These are phyloP conservation scores for Drosophila rhopaloa DNA, from an alignment of 1,140 invertebrate species.

Conservation along the genomic window DNA sequence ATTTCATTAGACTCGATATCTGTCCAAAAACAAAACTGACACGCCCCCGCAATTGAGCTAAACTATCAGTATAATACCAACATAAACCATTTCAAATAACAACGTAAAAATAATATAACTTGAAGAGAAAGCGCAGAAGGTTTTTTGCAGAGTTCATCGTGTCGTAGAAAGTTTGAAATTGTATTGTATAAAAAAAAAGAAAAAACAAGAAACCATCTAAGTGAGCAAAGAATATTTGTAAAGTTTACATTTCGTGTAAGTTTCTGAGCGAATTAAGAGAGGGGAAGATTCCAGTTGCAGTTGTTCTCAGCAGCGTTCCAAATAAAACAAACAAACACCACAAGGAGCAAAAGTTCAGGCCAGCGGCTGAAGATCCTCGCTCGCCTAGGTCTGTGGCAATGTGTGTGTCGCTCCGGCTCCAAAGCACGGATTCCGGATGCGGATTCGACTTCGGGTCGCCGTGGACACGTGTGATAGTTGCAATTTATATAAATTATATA, in stretches of 20 bases:
- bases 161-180: constrained; percentile 73
- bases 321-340: constrained; percentile 41
- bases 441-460: constrained; percentile 32
- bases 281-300: constrained; percentile 76
- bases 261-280: constrained; percentile 43
- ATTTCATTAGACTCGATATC: constrained; percentile 41
- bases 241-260: constrained; percentile 58
- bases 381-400: constrained; percentile 71
- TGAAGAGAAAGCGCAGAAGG: constrained; percentile 45
- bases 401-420: constrained; percentile 67
- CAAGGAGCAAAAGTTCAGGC: constrained; percentile 53
- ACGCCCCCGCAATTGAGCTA: constrained; percentile 41
- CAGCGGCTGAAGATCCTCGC: constrained; percentile 64
- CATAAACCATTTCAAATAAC: constrained; percentile 51
- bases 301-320: constrained; percentile 77
- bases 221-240: constrained; percentile 52
- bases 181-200: constrained; percentile 59
- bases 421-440: constrained; percentile 12
- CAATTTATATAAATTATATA: constrained; percentile 83
- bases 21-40: constrained; percentile 39
- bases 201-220: constrained; percentile 13
- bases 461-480: constrained; percentile 80
- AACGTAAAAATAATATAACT: constrained; percentile 38
- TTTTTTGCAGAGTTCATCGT: constrained; percentile 68
- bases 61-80: constrained; percentile 40